Evolutionary conservation across 2,113 vertebrate genomes (phyloP), one percentile per base, ranked within the genome.

Genomic region (Cercocebus atys): DNA sequence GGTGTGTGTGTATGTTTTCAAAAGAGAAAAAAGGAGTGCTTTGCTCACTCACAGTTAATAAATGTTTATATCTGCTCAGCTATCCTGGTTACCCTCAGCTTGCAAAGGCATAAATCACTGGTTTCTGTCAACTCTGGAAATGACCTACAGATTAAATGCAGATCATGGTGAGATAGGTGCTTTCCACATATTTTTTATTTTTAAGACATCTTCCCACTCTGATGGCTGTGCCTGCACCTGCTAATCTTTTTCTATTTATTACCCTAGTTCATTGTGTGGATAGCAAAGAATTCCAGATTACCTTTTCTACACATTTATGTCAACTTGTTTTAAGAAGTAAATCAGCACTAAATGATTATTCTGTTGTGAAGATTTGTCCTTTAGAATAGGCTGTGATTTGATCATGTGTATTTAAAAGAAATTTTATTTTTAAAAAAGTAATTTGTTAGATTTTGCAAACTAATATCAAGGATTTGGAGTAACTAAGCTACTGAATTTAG

Each of bases 121-220:
- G 52, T 78, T 97, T 96, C 92, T 97, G 93, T 95, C 93, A 91
- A 32, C 68, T 91, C 83, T 93, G 72, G 52, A 92, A 96, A 70
- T 88, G 95, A 95, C 96, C 96, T 61, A 12, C 89, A 94, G 93
- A 97, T 97, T 97, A 97, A 97, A 97, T 95, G 90, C 76, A 93
- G 70, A 95, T 93, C 72, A 70, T 64, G 50, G 6, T 59, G 72
- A 94, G 80, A 93, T 38, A 85, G 47, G 23, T 90, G 84, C 59
- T 45, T 40, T 81, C 76, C 6, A 5, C 4, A 5, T 78, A 83
- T 87, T 68, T 97, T 95, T 96, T 95, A 95, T 70, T 97, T 93
- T 92, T 45, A 79, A 95, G 93, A 90, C 95, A 81, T 72, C 83
- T 76, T 94, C 35, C 75, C 55, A 18, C 78, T 92, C 79, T 85